Evolutionary conservation across 2,113 vertebrate species (phyloP).

Genomic region (Damaliscus lunatus): DNA sequence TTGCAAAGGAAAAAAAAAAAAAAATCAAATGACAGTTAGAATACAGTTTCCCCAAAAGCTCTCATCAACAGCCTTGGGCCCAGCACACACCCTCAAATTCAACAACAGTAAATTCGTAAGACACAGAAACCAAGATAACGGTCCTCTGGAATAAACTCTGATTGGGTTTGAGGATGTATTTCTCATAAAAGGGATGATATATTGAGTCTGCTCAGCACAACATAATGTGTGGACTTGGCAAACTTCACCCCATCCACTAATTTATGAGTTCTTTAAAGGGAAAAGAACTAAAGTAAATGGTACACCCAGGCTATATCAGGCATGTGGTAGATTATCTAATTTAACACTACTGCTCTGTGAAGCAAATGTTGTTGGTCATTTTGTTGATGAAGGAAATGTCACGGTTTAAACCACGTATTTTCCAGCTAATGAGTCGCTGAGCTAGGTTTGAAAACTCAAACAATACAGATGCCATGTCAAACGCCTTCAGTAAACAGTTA

Average conservation of each 20-base stretch:
- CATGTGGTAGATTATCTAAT: background rate
- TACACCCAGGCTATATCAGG: too few species aligned
- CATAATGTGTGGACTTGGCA: background rate
- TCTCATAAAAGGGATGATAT: background rate
- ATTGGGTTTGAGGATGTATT: background rate
- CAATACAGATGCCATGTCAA: background rate
- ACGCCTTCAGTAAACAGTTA: background rate
- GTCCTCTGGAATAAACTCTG: background rate
- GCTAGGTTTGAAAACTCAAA: background rate
- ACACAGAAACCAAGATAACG: background rate
- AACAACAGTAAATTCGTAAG: background rate
- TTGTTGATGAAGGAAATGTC: background rate
- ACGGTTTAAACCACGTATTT: background rate
- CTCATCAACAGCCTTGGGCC: background rate
- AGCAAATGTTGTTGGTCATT: background rate
- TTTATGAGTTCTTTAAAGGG: background rate
- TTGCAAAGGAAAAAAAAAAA: conserved; percentile 60
- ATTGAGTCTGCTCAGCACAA: background rate
- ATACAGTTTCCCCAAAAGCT: conserved; percentile 60
- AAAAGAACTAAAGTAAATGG: background rate
- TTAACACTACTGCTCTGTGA: background rate
- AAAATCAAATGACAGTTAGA: conserved; percentile 69
- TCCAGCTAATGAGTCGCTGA: background rate
- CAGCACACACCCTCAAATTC: background rate
- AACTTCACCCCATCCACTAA: background rate